Percentiles rank a stretch among this genome's conserved stretches.
Evolutionary conservation across 2,888 invertebrate genomes (phyloP).

Genomic region (Hemaris fuciformis): DNA sequence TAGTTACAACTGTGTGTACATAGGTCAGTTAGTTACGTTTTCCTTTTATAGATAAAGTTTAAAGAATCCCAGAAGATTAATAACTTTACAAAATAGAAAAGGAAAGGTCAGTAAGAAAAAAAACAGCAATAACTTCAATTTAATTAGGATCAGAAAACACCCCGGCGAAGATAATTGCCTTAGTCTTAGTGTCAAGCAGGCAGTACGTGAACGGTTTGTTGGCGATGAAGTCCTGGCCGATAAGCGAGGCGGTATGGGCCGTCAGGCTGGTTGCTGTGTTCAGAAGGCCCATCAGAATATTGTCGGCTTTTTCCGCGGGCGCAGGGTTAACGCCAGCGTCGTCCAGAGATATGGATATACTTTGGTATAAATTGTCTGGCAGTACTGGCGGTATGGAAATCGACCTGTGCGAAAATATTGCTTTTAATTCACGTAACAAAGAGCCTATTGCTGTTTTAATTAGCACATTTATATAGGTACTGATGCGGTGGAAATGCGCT

Average conservation of each 20-base stretch:
- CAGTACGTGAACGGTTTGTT: conserved; percentile 17
- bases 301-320: background rate
- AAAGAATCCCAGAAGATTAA: background rate
- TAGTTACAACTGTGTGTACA: no score
- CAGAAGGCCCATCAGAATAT: background rate
- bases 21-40: no score
- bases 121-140: background rate
- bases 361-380: conserved; percentile 21
- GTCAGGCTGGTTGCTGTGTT: background rate
- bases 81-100: background rate
- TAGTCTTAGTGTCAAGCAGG: conserved; percentile 23
- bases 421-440: background rate
- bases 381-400: conserved; percentile 29
- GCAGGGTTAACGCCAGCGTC: background rate
- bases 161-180: conserved; percentile 13
- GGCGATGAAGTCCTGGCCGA: conserved; percentile 16
- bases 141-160: conserved; percentile 3
- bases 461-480: background rate
- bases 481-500: no score
- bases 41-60: no score
- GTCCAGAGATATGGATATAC: background rate
- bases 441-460: background rate
- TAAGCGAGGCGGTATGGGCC: background rate
- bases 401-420: conserved; percentile 19
- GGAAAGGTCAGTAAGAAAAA: background rate